A percentile compares a stretch with the other conserved stretches of the same genome.
Evolutionary conservation across 1,140 invertebrate species (phyloP).

Genomic region (Scaptodrosophila lebanonensis): DNA sequence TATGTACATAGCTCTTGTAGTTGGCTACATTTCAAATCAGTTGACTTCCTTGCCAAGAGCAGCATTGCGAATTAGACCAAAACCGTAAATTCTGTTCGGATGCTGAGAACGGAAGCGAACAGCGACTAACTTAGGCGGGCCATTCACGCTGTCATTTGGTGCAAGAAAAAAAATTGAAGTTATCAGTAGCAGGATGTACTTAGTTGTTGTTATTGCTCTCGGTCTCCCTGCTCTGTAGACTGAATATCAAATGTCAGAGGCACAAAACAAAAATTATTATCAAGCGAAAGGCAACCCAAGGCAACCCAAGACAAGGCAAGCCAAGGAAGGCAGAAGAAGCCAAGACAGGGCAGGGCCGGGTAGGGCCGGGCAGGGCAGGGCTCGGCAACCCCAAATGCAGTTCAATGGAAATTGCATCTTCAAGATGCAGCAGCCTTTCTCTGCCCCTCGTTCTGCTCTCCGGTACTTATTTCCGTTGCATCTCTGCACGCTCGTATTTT

Average conservation of each 20-base stretch:
- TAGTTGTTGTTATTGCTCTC: slow-evolving; percentile 14
- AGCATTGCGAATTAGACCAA: slow-evolving; percentile 60
- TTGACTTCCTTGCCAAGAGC: slow-evolving; percentile 71
- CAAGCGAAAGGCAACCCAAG: slow-evolving; percentile 7
- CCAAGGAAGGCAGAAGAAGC: too few species aligned
- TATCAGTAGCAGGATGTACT: slow-evolving; percentile 49
- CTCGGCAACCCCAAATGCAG: too few species aligned
- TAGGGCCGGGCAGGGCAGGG: too few species aligned
- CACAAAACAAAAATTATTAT: slow-evolving; percentile 47
- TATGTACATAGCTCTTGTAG: too few species aligned
- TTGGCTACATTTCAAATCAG: slow-evolving; percentile 64
- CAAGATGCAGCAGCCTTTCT: slow-evolving; percentile 45
- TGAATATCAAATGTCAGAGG: slow-evolving; percentile 57
- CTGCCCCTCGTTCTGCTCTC: too few species aligned
- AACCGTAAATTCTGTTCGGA: slow-evolving; percentile 65
- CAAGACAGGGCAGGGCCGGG: too few species aligned
- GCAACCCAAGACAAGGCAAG: too few species aligned
- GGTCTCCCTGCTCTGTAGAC: slow-evolving; percentile 5
- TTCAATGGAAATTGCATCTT: slow-evolving; percentile 63
- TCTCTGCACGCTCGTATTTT: slow-evolving; percentile 63
- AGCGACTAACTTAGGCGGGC: too few species aligned
- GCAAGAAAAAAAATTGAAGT: slow-evolving; percentile 13
- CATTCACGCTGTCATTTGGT: slow-evolving; percentile 5
- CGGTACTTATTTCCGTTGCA: too few species aligned
- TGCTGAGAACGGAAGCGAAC: slow-evolving; percentile 65